Conservation (phyloP, 2,113 vertebrate species). For the Lagopus leucura region DNA sequence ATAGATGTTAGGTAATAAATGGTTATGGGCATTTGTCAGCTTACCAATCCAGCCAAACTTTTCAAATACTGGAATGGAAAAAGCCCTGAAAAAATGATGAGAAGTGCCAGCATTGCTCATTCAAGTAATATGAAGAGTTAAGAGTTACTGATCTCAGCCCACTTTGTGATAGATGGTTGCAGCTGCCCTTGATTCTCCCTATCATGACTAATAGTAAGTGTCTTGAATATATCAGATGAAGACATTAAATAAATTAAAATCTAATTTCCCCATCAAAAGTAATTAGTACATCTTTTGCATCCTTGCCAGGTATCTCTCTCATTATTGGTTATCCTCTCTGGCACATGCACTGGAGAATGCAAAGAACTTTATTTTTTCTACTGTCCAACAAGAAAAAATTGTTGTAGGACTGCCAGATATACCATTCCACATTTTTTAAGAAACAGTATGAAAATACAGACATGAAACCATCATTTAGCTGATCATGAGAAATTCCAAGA, state of each 20-base stretch:
- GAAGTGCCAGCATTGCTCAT: neutral
- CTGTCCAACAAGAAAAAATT: neutral
- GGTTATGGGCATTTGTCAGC: neutral
- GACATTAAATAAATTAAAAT: slow-evolving; percentile 42
- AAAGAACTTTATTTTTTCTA: neutral
- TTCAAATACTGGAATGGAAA: neutral
- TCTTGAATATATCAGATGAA: slow-evolving; percentile 20
- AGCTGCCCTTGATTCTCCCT: slow-evolving; percentile 18
- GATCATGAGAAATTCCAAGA: neutral
- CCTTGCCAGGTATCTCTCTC: slow-evolving; percentile 26
- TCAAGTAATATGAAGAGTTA: neutral
- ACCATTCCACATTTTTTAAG: neutral
- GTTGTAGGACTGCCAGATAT: neutral
- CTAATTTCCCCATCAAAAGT: slow-evolving; percentile 30
- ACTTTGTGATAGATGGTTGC: neutral
- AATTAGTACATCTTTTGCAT: neutral
- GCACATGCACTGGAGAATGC: neutral
- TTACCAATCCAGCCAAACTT: neutral
- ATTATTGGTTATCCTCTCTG: slow-evolving; percentile 4
- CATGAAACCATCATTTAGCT: neutral
- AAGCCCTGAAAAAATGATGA: neutral
- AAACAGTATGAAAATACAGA: neutral
- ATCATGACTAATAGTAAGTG: slow-evolving; percentile 10
- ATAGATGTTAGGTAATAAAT: neutral
- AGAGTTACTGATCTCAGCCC: neutral